Evolutionary conservation across 2,797 vertebrate species (phyloP), one percentile per base, ranked within the genome.

Genomic region (Cyclopterus lumpus): DNA sequence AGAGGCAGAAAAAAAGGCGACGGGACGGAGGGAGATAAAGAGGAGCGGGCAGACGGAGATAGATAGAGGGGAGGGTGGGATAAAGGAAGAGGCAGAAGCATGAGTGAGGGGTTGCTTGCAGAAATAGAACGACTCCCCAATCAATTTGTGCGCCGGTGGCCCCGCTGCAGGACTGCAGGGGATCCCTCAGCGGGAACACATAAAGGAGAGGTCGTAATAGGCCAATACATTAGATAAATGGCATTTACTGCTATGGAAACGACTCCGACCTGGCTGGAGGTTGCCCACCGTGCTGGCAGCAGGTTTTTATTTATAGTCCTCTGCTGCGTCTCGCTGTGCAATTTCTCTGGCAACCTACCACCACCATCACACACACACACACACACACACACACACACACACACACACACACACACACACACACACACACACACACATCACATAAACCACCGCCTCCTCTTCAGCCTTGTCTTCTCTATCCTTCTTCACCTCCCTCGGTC

Each of bases 231-330:
- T 91, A 91, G 91, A 93, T 91, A 92, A 93, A 93, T 93, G 86
- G 83, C 91, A 88, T 93, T 94, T 90, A 93, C 87, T 92, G 91
- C 92, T 92, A 93, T 93, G 89, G 91, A 92, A 93, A 92, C 67
- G 80, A 89, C 90, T 91, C 86, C 86, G 84, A 92, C 87, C 92
- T 92, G 90, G 92, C 90, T 93, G 88, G 87, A 93, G 88, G 85
- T 92, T 89, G 88, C 88, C 89, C 85, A 87, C 87, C 65, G 54
- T 71, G 87, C 87, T 87, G 80, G 79, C 85, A 89, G 84, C 81
- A 82, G 74, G 83, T 75, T 91, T 87, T 86, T 94, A 93, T 94
- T 94, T 91, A 92, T 92, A 92, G 89, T 74, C 72, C 73, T 84
- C 87, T 81, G 69, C 79, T 74, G 85, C 81, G 68, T 83, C 86